Evolutionary conservation across 2,888 invertebrate species (phyloP), one percentile per base, ranked within the genome.

Genomic region (Drosophila monieri): DNA sequence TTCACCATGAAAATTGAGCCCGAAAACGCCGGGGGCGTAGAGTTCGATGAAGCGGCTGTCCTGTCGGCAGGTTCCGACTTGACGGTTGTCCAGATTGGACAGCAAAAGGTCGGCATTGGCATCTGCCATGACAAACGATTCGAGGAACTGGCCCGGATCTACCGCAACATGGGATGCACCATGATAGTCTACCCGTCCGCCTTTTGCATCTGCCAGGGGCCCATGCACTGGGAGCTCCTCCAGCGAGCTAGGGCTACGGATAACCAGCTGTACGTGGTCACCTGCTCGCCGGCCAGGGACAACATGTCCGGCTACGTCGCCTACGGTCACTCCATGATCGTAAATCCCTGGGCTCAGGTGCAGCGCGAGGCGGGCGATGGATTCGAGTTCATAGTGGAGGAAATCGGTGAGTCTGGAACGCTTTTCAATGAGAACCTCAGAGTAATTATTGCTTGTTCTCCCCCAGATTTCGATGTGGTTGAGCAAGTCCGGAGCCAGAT

Each of bases 81-180:
- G 52, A 95, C 95, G 0, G 94, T 94, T 0, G 96, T 98, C 88
- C 93, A 95, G 47, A 94, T 95, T 56, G 93, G 94, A 44, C 93
- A 93, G 8, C 91, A 93, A 18, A 96, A 95, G 92, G 93, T 98
- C 59, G 99, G 99, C 0, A 88, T 99, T 46, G 98, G 97, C n/a
- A 97, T 99, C 86, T 99, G 99, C 89, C 99, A 99, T 89, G 99
- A 99, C 90, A 93, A 98, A 61, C 93, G 99, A 46, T 99, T 99
- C 92, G 94, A 95, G 58, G 98, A 98, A 92, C 92, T 98, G 93
- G 96, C 97, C 0, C 94, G 95, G 69, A 80, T 95, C 12, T 95
- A 96, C 92, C 93, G 95, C 1, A 92, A 93, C 48, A 88, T 92
- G 89, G 94, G 96, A 0, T 98, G 98, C 88, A 94, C 97, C 47